phyloP scores from a whole-genome alignment of 2,888 invertebrate species.

The Gymnoscelis rufifasciata region DNA sequence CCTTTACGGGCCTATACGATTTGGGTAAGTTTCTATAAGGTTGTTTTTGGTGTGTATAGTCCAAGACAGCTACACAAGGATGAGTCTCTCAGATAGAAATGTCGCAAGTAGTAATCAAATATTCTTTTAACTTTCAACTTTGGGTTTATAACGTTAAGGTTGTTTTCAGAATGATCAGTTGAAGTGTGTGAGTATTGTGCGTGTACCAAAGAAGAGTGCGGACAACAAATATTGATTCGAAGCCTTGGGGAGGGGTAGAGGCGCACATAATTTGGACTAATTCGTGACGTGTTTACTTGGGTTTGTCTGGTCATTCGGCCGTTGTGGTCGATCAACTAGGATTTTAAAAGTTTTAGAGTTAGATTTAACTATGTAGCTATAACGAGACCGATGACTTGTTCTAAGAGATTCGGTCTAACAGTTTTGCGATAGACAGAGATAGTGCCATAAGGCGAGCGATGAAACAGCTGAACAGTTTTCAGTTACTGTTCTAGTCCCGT shows the following conservation, averaged over 20 bases:
- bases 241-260: constrained; percentile 49
- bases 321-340: constrained; percentile 63
- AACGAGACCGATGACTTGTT: too few species aligned
- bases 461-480: too few species aligned
- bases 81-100: neutral
- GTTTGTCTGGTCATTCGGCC: constrained; percentile 64
- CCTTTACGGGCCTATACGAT: too few species aligned
- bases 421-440: too few species aligned
- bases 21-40: too few species aligned
- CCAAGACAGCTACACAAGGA: too few species aligned
- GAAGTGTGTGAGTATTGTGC: constrained; percentile 65
- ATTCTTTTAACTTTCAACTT: constrained; percentile 19
- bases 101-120: neutral
- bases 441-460: too few species aligned
- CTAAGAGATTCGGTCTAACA: too few species aligned
- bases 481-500: too few species aligned
- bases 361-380: too few species aligned
- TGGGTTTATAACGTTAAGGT: neutral
- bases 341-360: constrained; percentile 54
- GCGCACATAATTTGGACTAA: constrained; percentile 78
- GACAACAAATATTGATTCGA: constrained; percentile 80
- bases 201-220: constrained; percentile 78
- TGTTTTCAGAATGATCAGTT: constrained; percentile 17
- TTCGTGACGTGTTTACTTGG: constrained; percentile 73
- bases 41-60: too few species aligned